Evolutionary conservation across 2,113 vertebrate genomes (phyloP).

Genomic region (Sorex fumeus): DNA sequence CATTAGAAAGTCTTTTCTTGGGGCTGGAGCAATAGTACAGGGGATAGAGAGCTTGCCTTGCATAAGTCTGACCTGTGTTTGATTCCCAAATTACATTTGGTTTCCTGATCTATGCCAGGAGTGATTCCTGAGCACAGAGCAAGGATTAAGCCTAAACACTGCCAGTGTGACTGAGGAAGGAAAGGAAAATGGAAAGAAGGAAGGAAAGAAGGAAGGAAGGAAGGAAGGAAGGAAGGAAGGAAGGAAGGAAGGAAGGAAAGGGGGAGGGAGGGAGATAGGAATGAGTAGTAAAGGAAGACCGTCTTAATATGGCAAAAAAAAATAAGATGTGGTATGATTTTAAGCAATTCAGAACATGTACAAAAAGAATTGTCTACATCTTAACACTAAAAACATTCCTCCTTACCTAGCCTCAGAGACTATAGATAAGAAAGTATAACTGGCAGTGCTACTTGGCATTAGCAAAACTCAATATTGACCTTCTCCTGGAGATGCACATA

Average conservation of each 20-base stretch:
- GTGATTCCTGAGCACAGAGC: no score
- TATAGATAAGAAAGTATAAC: slow-evolving; percentile 6
- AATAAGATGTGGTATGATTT: background rate
- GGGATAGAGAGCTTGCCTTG: no score
- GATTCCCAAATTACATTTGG: no score
- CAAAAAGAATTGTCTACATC: slow-evolving; percentile 27
- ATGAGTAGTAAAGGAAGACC: background rate
- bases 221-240: no score
- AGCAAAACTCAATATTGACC: background rate
- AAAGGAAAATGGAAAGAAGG: no score
- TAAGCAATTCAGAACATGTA: slow-evolving; percentile 3
- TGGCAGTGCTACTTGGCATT: background rate
- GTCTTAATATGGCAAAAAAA: background rate
- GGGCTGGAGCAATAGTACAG: no score
- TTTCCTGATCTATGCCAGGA: no score
- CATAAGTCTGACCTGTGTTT: no score
- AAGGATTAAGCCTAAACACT: no score
- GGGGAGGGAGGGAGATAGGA: background rate
- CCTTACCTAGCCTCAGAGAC: background rate
- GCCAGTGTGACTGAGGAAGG: no score
- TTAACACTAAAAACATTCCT: background rate
- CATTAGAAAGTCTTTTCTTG: background rate
- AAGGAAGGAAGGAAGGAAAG: no score
- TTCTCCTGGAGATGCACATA: background rate
- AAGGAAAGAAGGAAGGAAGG: no score